Evolutionary conservation across 2,797 vertebrate genomes (phyloP).

Genomic region (Ibycter americanus): DNA sequence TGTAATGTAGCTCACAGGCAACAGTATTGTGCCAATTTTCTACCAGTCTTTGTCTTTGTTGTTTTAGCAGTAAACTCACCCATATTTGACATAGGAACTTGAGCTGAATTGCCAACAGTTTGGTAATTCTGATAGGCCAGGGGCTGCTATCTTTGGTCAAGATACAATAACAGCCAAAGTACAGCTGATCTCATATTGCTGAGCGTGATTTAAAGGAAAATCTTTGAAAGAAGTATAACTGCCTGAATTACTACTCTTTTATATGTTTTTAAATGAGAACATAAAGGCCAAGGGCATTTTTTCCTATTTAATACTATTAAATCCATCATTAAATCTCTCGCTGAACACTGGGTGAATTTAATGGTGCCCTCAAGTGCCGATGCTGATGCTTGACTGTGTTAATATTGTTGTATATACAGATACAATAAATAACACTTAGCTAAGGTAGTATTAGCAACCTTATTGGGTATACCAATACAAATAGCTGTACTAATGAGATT

Average conservation of each 20-base stretch:
- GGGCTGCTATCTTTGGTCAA: conserved; percentile 37
- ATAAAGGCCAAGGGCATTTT: conserved; percentile 80
- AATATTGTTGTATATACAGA: conserved; percentile 80
- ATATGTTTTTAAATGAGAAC: conserved; percentile 82
- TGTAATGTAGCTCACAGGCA: neutral
- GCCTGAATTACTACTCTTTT: conserved; percentile 78
- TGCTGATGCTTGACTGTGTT: conserved; percentile 75
- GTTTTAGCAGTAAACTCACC: neutral
- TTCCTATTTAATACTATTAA: conserved; percentile 79
- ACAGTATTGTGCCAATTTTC: neutral
- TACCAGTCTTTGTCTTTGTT: neutral
- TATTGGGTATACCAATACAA: conserved; percentile 74
- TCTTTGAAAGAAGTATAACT: conserved; percentile 76
- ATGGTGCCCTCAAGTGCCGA: conserved; percentile 76
- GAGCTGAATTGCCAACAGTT: conserved; percentile 10
- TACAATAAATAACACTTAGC: conserved; percentile 81
- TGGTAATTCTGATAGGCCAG: conserved; percentile 27
- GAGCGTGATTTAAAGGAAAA: conserved; percentile 74
- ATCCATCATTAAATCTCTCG: conserved; percentile 79
- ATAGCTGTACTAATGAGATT: conserved; percentile 73
- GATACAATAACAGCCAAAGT: conserved; percentile 9
- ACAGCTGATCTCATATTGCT: conserved; percentile 43
- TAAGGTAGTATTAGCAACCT: conserved; percentile 66
- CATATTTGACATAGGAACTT: neutral
- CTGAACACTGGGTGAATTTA: conserved; percentile 79